Conservation (phyloP, 2,113 vertebrate species). For the Anoura caudifer region DNA sequence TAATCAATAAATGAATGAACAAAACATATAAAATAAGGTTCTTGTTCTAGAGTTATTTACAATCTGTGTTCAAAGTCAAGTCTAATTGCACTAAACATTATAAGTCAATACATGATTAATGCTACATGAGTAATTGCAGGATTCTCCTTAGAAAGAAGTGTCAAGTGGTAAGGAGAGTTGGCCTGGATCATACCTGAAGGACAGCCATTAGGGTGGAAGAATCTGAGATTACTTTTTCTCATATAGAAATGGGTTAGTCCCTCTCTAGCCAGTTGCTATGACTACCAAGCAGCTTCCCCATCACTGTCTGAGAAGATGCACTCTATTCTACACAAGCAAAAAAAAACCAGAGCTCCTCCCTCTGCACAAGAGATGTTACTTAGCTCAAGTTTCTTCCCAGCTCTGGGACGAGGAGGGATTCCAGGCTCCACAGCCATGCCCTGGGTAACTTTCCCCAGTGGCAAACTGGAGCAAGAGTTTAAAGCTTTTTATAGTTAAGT, state of each 20-base stretch:
- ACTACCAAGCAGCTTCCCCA: neutral
- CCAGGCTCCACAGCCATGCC: neutral
- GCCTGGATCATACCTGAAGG: neutral
- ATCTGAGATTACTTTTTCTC: neutral
- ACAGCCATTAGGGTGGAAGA: neutral
- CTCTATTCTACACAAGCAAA: constrained; percentile 17
- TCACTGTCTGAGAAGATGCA: neutral
- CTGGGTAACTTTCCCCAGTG: constrained; percentile 13
- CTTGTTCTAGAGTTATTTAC: neutral
- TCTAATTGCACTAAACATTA: neutral
- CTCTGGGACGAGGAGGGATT: constrained; percentile 13
- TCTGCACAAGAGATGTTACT: neutral
- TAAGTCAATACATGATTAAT: neutral
- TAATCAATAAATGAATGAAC: neutral
- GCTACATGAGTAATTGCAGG: neutral
- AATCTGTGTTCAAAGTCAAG: neutral
- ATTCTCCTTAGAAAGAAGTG: neutral
- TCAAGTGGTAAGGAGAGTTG: neutral
- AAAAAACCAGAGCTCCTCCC: constrained; percentile 42
- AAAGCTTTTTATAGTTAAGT: constrained; percentile 39
- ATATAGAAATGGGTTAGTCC: neutral
- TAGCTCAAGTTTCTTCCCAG: constrained; percentile 34
- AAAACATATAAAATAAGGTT: neutral
- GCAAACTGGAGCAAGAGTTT: neutral
- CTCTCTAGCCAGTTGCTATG: neutral